Conservation (phyloP, 2,888 invertebrate genomes). For the Gerosis bhagava region DNA sequence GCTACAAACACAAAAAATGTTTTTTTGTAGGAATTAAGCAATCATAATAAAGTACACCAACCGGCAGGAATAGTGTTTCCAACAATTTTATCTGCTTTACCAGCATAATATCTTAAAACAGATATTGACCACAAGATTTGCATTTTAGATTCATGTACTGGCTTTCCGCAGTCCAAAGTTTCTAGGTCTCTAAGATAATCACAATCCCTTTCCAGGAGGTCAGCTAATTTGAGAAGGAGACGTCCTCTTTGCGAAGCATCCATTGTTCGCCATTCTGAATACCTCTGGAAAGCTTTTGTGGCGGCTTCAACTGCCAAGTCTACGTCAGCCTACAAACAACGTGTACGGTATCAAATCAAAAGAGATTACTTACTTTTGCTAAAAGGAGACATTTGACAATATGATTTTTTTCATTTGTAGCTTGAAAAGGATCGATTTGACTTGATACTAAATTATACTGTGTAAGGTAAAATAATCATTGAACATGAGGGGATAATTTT, state of each 20-base stretch:
- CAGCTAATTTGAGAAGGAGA: slow-evolving; percentile 87
- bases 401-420: too few relatives aligned
- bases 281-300: slow-evolving; percentile 87
- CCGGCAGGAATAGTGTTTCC: slow-evolving; percentile 88
- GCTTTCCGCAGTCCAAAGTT: slow-evolving; percentile 96
- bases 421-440: too few relatives aligned
- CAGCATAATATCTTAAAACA: slow-evolving; percentile 92
- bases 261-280: slow-evolving; percentile 89
- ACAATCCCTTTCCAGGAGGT: slow-evolving; percentile 88
- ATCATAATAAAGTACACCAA: slow-evolving; percentile 33
- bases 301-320: slow-evolving; percentile 91
- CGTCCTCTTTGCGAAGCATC: slow-evolving; percentile 90
- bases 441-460: too few relatives aligned
- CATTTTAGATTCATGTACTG: slow-evolving; percentile 85
- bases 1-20: too few relatives aligned
- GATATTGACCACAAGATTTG: slow-evolving; percentile 84
- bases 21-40: too few relatives aligned
- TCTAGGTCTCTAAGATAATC: slow-evolving; percentile 91
- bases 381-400: too few relatives aligned
- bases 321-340: slow-evolving; percentile 85
- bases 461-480: too few relatives aligned
- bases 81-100: slow-evolving; percentile 95
- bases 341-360: too few relatives aligned
- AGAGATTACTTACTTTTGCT: too few relatives aligned
- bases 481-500: too few relatives aligned